phyloP scores from a whole-genome alignment of 2,888 invertebrate species.

The Idaea dimidiata region DNA sequence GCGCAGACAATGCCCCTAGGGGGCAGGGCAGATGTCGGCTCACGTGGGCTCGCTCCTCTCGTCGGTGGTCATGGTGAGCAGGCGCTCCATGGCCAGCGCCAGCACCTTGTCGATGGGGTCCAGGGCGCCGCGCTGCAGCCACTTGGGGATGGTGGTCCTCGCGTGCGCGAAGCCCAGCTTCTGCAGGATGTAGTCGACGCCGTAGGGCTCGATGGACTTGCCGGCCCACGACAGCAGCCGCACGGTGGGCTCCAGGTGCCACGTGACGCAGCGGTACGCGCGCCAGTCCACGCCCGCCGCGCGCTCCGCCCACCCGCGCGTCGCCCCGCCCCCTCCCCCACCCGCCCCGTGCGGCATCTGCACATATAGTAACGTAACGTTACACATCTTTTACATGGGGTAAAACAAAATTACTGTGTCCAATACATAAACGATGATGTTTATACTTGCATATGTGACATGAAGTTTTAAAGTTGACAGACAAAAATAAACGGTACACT shows the following conservation, averaged over 20 bases:
- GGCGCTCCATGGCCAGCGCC: conserved; percentile 87
- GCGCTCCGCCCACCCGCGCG: conserved; percentile 36
- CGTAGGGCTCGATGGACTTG: conserved; percentile 98
- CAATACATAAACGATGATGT: no score
- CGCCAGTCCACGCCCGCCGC: conserved; percentile 86
- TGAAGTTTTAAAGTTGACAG: no score
- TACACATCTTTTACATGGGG: no score
- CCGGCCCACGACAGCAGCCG: conserved; percentile 94
- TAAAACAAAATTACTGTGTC: no score
- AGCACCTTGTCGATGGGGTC: conserved; percentile 97
- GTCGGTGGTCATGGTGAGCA: conserved; percentile 69
- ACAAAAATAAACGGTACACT: no score
- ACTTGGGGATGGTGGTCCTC: conserved; percentile 98
- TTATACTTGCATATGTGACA: no score
- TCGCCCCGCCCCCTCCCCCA: no score
- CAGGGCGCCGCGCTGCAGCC: conserved; percentile 99
- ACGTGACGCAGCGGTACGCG: conserved; percentile 95
- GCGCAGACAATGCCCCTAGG: no score
- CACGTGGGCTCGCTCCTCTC: no score
- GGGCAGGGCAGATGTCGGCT: no score
- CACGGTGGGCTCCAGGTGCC: conserved; percentile 97
- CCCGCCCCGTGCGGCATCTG: conserved; percentile 56
- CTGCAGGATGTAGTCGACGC: conserved; percentile 98
- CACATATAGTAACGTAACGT: no score
- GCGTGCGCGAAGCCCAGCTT: conserved; percentile 99